Evolutionary conservation across 2,888 invertebrate species (phyloP), one percentile per base, ranked within the genome.

Genomic region (Aphrophora alni): DNA sequence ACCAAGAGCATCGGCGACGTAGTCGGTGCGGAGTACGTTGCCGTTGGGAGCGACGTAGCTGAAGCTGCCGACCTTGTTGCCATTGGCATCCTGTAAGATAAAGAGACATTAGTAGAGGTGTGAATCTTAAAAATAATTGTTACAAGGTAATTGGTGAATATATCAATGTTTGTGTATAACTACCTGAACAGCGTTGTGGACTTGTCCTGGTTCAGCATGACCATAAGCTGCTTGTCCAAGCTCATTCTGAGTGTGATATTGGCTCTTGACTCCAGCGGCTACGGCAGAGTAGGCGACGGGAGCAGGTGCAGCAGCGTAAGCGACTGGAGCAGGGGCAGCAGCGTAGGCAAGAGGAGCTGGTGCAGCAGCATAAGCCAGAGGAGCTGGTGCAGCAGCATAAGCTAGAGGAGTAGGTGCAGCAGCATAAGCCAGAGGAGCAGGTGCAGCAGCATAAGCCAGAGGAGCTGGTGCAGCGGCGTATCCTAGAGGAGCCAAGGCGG

Each of bases 31-130:
- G 83, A 88, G 85, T n/a, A 88, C 85, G 83, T 88, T 87, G 68
- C 89, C 90, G 82, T 89, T 87, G 78, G 89, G 89, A 84, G 89
- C 87, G 77, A 89, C 87, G 87, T 89, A 90, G 84, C 89, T 88
- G 87, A 88, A 89, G 83, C 87, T 86, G 26, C 89, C 89, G 44
- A 86, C 86, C 84, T 88, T 88, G 87, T 89, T 88, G 71, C 89
- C 89, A 79, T 85, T 85, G 72, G 87, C 88, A 82, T 88, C 88
- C 86, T 87, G 84, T 8, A 81, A 73, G 25, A 14, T 25, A 10
- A 24, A 27, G n/a, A n/a, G n/a, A n/a, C n/a, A n/a, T n/a, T n/a
- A n/a, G n/a, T n/a, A n/a, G n/a, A n/a, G n/a, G n/a, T n/a, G n/a
- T n/a, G n/a, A n/a, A n/a, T n/a, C n/a, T n/a, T n/a, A n/a, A n/a